Evolutionary conservation across 2,113 vertebrate genomes (phyloP), one percentile per base, ranked within the genome.

Genomic region (Caranx ignobilis): DNA sequence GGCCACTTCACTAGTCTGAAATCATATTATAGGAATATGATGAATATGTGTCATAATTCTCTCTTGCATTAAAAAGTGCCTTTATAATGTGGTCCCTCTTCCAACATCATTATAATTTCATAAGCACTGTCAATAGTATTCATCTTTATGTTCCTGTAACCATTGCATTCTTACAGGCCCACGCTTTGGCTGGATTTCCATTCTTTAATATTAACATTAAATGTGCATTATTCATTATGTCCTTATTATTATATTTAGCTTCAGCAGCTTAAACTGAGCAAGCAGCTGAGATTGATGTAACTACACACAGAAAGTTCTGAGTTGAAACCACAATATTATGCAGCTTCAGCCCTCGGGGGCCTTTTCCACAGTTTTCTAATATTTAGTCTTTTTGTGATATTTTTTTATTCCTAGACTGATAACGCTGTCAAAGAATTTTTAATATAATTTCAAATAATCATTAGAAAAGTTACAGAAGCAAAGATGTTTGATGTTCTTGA

Each of bases 181-280:
- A 32, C 45, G 52, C 59, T 69, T 48, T 52, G 11, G 19, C 71
- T 77, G 41, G 31, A 52, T 74, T 76, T 71, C 57, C 32, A 71
- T 62, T 35, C 18, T 84, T 75, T 72, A 84, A 78, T 88, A 82
- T 88, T 88, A 81, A 85, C 73, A 79, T 84, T 79, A 87, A 39
- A 63, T 35, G 9, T 79, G 57, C 65, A 90, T 91, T 87, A 86
- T 88, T 88, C 61, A 91, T 84, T 3, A 11, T 34, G 71, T 70
- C 73, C 18, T 77, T 64, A 75, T 87, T 77, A 78, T 87, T 82
- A 61, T 88, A 26, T 87, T 85, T 74, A 75, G 72, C 60, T 68
- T 69, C 43, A 59, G 76, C 45, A 68, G 77, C 78, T 85, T 83
- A 66, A 64, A 79, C 54, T 15, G 0, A 56, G 48, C 32, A 35